A percentile compares a stretch with the other conserved stretches of the same genome.
Evolutionary conservation across 92 coral and sea anemone genomes (phyloP).

Genomic region (Palythoa heliodiscus): DNA sequence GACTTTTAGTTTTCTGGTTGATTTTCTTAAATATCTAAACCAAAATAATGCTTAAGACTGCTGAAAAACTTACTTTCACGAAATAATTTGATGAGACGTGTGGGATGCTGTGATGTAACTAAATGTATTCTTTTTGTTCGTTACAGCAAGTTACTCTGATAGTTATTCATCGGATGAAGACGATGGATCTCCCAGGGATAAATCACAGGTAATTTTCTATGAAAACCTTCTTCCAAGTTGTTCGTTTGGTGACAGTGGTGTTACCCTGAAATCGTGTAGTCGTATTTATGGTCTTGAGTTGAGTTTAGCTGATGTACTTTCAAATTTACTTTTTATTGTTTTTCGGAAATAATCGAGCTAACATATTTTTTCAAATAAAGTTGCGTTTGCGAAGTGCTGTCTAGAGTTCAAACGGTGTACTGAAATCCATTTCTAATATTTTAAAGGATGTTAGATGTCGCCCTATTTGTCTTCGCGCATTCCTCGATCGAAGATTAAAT

Average conservation of each 20-base stretch:
- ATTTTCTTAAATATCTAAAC: background rate
- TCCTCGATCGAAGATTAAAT: background rate
- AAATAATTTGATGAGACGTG: slow-evolving; percentile 15
- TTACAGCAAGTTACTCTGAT: slow-evolving; percentile 96
- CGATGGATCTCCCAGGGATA: slow-evolving; percentile 96
- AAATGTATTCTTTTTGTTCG: slow-evolving; percentile 23
- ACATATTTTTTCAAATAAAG: background rate
- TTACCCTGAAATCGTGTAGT: background rate
- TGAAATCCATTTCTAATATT: too few species aligned
- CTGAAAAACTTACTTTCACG: background rate
- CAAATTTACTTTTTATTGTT: background rate
- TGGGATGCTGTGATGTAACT: slow-evolving; percentile 34
- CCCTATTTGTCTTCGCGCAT: background rate
- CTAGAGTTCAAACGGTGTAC: background rate
- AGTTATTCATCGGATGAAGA: slow-evolving; percentile 98
- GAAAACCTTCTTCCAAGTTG: background rate
- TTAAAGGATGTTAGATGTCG: background rate
- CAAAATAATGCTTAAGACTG: background rate
- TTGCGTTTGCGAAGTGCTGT: background rate
- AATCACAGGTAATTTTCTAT: slow-evolving; percentile 74
- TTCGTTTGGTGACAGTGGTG: slow-evolving; percentile 9
- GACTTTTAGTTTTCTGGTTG: background rate
- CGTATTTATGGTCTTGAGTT: background rate
- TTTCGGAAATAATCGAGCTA: background rate
- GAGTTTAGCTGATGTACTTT: background rate